Evolutionary conservation across 2,888 invertebrate species (phyloP).

Genomic region (Ophion slaviceki): DNA sequence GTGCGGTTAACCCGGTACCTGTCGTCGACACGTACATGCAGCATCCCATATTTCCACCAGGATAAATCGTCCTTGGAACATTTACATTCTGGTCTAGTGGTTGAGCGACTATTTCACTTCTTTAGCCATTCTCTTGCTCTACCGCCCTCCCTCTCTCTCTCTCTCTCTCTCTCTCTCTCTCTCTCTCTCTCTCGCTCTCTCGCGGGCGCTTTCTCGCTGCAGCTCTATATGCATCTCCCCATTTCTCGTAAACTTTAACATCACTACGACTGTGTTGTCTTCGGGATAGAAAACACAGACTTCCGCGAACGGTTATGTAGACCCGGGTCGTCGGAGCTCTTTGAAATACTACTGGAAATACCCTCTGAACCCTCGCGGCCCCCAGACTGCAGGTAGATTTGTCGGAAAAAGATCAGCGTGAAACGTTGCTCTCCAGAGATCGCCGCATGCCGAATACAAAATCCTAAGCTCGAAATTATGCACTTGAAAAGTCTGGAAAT

Average conservation of each 20-base stretch:
- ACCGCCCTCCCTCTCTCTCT: slow-evolving; percentile 11
- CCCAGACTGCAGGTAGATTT: slow-evolving; percentile 27
- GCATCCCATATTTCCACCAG: slow-evolving; percentile 57
- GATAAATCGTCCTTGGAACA: slow-evolving; percentile 68
- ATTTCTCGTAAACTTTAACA: slow-evolving; percentile 52
- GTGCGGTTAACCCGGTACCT: slow-evolving; percentile 60
- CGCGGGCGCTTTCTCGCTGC: background rate
- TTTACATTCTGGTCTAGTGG: slow-evolving; percentile 66
- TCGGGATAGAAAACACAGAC: slow-evolving; percentile 51
- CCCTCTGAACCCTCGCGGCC: slow-evolving; percentile 24
- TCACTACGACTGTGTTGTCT: slow-evolving; percentile 51
- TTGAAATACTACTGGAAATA: slow-evolving; percentile 39
- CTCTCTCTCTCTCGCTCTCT: background rate
- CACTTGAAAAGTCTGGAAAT: too few species aligned
- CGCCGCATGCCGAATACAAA: slow-evolving; percentile 5
- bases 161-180: slow-evolving; percentile 18
- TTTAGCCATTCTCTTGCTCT: slow-evolving; percentile 23
- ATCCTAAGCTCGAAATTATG: background rate
- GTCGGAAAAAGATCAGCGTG: slow-evolving; percentile 11
- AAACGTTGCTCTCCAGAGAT: slow-evolving; percentile 10
- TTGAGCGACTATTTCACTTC: slow-evolving; percentile 44
- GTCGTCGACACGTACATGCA: slow-evolving; percentile 68
- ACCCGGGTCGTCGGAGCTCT: slow-evolving; percentile 24
- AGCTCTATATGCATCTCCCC: background rate
- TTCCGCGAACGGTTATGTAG: slow-evolving; percentile 15